These are phyloP conservation scores for Drosophila nigricruria DNA, from an alignment of 2,888 invertebrate species.

Conservation along the genomic window DNA sequence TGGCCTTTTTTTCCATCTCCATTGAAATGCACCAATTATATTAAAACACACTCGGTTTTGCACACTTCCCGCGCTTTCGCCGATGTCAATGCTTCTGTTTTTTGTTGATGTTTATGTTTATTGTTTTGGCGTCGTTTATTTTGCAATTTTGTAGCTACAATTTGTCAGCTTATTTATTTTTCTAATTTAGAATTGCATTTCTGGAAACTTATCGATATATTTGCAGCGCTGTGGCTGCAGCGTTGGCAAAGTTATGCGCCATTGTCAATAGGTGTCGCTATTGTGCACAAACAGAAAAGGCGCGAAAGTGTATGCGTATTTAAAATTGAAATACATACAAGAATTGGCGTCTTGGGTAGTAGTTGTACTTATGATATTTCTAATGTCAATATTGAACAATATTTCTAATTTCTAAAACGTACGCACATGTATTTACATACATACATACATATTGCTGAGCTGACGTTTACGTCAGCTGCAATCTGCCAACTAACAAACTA, in stretches of 20 bases:
- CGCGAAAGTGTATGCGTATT: neutral
- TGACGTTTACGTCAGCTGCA: neutral
- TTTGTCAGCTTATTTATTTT: conserved; percentile 32
- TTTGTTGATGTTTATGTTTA: conserved; percentile 42
- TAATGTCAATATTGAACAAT: no score
- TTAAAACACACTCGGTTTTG: neutral
- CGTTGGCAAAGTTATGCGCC: neutral
- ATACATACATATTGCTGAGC: no score
- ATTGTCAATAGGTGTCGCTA: conserved; percentile 14
- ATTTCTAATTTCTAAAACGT: no score
- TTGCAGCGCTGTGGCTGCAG: neutral
- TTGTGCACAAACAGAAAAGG: neutral
- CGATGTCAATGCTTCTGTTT: neutral
- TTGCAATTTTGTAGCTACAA: conserved; percentile 30
- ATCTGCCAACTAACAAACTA: neutral
- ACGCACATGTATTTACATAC: no score
- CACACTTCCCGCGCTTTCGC: conserved; percentile 34
- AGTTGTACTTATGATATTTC: no score
- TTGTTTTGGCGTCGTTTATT: conserved; percentile 43
- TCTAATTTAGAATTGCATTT: conserved; percentile 37
- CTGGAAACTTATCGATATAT: conserved; percentile 19
- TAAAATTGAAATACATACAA: no score
- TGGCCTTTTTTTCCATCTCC: conserved; percentile 84
- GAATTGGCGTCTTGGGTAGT: no score
- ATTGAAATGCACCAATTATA: conserved; percentile 27